phyloP scores from a whole-genome alignment of 2,888 invertebrate genomes.

The Tachina lurida region DNA sequence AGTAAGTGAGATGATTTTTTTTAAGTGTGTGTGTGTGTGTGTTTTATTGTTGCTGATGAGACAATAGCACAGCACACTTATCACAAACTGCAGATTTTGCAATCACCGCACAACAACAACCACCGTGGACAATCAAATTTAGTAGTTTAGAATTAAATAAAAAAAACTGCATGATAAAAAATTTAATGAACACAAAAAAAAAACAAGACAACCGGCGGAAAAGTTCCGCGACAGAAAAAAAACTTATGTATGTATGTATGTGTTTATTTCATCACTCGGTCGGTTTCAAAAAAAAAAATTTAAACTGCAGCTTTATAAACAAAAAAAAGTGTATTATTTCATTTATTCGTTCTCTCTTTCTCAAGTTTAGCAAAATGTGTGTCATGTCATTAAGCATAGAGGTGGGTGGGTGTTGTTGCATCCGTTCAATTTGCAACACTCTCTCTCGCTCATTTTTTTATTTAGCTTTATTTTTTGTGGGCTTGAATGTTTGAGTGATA shows the following conservation, averaged over 20 bases:
- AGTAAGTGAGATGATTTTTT: slow-evolving; percentile 43
- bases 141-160: slow-evolving; percentile 47
- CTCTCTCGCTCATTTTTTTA: background rate
- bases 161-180: slow-evolving; percentile 52
- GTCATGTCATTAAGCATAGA: slow-evolving; percentile 63
- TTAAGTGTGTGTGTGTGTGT: background rate
- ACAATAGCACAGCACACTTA: slow-evolving; percentile 64
- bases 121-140: slow-evolving; percentile 57
- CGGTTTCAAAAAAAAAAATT: background rate
- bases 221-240: slow-evolving; percentile 38
- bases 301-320: background rate
- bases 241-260: too few relatives aligned
- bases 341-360: slow-evolving; percentile 61
- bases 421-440: slow-evolving; percentile 68
- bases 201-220: slow-evolving; percentile 56
- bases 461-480: slow-evolving; percentile 6
- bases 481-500: slow-evolving; percentile 61
- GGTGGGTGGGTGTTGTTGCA: slow-evolving; percentile 70
- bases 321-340: slow-evolving; percentile 54
- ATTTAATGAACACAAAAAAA: slow-evolving; percentile 34
- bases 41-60: slow-evolving; percentile 27
- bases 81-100: slow-evolving; percentile 44
- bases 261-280: background rate
- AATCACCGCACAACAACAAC: slow-evolving; percentile 23
- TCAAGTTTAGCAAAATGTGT: slow-evolving; percentile 67